Percentiles rank a stretch among this genome's conserved stretches.
Evolutionary conservation across 2,113 vertebrate species (phyloP).

Genomic region (Carassius gibelio): DNA sequence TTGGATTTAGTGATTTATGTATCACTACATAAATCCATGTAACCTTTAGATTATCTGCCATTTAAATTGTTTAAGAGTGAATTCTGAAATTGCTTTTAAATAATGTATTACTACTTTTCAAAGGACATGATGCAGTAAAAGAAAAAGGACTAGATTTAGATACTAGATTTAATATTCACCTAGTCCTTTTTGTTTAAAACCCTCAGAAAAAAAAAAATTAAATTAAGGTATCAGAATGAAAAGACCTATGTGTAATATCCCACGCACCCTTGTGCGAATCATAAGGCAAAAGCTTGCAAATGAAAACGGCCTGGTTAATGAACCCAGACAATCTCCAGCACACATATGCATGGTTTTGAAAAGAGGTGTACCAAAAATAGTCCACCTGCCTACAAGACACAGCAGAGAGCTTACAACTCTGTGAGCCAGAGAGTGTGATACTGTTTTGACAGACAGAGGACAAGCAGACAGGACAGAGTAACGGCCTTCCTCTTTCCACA

Average conservation of each 20-base stretch:
- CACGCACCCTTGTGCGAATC: slow-evolving; percentile 71
- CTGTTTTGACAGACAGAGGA: slow-evolving; percentile 75
- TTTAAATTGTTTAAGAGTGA: slow-evolving; percentile 5
- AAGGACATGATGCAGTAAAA: slow-evolving; percentile 5
- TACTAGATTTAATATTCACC: slow-evolving; percentile 20
- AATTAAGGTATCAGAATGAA: slow-evolving; percentile 7
- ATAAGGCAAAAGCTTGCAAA: slow-evolving; percentile 71
- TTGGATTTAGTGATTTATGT: no score
- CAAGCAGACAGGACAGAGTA: slow-evolving; percentile 73
- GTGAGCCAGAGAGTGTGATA: slow-evolving; percentile 70
- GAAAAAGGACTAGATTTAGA: slow-evolving; percentile 19
- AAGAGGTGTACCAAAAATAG: slow-evolving; percentile 69
- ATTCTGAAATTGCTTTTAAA: slow-evolving; percentile 9
- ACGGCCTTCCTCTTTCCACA: slow-evolving; percentile 76
- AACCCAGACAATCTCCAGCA: slow-evolving; percentile 68
- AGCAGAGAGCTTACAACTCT: slow-evolving; percentile 61
- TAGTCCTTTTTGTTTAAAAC: slow-evolving; percentile 38
- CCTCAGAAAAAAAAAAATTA: neutral
- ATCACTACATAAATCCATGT: neutral
- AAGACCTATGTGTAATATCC: slow-evolving; percentile 59
- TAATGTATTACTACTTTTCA: slow-evolving; percentile 36
- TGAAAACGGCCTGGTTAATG: slow-evolving; percentile 71
- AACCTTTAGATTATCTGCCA: neutral
- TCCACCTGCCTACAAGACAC: slow-evolving; percentile 69
- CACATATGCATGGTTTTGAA: slow-evolving; percentile 58